Evolutionary conservation across 64 coral and sea anemone genomes (phyloP).

Genomic region (Montipora capricornis): DNA sequence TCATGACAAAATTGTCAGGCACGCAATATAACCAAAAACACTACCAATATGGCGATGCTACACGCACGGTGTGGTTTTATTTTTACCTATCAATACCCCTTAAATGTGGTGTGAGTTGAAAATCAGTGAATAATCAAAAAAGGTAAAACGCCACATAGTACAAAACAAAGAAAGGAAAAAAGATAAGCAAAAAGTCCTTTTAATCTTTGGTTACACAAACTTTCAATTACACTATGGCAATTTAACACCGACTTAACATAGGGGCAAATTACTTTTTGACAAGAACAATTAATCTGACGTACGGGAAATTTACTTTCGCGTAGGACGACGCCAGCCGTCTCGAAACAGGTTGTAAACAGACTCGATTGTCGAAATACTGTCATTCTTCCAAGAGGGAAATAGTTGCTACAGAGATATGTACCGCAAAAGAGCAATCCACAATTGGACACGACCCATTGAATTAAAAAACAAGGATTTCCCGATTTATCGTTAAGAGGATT

Average conservation of each 20-base stretch:
- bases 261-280: slow-evolving; percentile 10
- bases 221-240: not conserved
- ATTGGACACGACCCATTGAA: not conserved
- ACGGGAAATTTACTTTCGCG: not conserved
- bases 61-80: too few species aligned
- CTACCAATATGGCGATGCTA: too few species aligned
- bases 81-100: too few species aligned
- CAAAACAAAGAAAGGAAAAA: too few species aligned
- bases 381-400: not conserved
- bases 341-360: not conserved
- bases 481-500: not conserved
- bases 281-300: not conserved
- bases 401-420: not conserved
- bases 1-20: too few species aligned
- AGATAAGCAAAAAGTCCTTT: not conserved
- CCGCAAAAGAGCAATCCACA: not conserved
- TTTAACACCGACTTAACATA: slow-evolving; percentile 7
- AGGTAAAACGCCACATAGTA: too few species aligned
- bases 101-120: too few species aligned
- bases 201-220: not conserved
- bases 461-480: not conserved
- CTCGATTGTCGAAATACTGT: too few species aligned
- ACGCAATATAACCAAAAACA: too few species aligned
- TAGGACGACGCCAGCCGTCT: not conserved
- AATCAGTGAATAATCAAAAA: too few species aligned